Evolutionary conservation across 2,797 vertebrate species (phyloP), one percentile per base, ranked within the genome.

Genomic region (Gobionotothen gibberifrons): DNA sequence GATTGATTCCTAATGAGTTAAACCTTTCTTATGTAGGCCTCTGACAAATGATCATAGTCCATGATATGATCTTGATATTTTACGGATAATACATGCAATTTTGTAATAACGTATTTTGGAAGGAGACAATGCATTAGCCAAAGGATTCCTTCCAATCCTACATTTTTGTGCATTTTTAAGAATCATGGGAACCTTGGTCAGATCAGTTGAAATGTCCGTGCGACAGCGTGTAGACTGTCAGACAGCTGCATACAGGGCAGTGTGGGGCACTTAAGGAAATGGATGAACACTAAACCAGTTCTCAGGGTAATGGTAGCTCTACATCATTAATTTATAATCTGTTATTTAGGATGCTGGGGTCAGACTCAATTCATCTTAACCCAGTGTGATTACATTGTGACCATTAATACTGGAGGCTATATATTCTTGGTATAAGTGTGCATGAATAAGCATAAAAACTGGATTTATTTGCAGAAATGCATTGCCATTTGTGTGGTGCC

Each of bases 241-340:
- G 71, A 57, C 57, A 52, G 56, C 73, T 78, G 65, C 65, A 67
- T 78, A 70, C 53, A 79, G 81, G 87, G 62, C 83, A 74, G 42
- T 51, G n/a, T 46, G 21, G 56, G 63, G 79, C 93, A 94, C 93
- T 95, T 93, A 94, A 89, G 90, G 88, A 95, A 95, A 94, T 94
- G 83, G 89, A 65, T 88, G 87, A 94, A 95, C 93, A 89, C 93
- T 93, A 95, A 93, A 95, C 94, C 92, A 69, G 80, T 83, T 87
- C 83, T 91, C 75, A 68, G 72, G 82, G 94, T 95, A 95, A 95
- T 67, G 64, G 79, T 90, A 94, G 80, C 86, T 76, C 77, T 36
- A 4, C 73, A 60, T 70, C 88, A 93, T 93, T 86, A 88, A 95
- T 94, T 90, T 83, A 87, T 92, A 87, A 93, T 90, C 59, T 85